Base-by-base conservation (phyloP, 2,888 invertebrate species). In the Lottia gigantea region DNA sequence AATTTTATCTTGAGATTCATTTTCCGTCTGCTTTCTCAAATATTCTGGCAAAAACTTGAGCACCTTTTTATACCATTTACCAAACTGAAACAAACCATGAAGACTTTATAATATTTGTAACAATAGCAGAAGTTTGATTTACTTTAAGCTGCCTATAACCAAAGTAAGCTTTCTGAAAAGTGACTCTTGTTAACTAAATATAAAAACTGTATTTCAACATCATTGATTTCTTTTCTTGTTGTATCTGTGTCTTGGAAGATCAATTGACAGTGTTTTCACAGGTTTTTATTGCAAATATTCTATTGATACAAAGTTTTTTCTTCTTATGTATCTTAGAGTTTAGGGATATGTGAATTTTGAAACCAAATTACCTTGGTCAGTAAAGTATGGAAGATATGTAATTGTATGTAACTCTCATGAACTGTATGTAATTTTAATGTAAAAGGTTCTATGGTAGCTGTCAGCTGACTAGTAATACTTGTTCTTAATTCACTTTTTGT, bases 361-460 rank as follows among this genome's bases (percentile, higher is more conserved):
- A 26, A n/a, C n/a, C 8, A 1, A 23, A 31, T 46, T 46, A 82
- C 84, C 81, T 84, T 84, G 47, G 80, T 78, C 64, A 78, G 78
- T 8, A 83, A 72, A 8, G 81, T 71, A 64, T 80, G 78, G 70
- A 83, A 83, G 25, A 82, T 74, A 64, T 83, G 83, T 12, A 83
- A 68, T 46, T 76, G 68, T 8, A 78, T 78, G 63, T 83, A 83
- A 4, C 72, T 70, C 40, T 83, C 78, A 71, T 83, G 82, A 6
- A 83, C 66, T 14, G 75, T 67, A 62, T 84, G 81, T 31, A 84
- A 76, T 14, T 78, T 76, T 40, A 72, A 67, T 3, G 82, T 76
- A 68, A 84, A 83, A 8, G 83, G 82, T 63, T 81, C 81, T 8
- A 84, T 72, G 4, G 77, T 74, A 11, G 79, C 77, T 25, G 82